Percentiles rank a stretch among this genome's conserved stretches.
phyloP scores from a whole-genome alignment of 2,113 vertebrate genomes.

The Neolamprologus sp. region DNA sequence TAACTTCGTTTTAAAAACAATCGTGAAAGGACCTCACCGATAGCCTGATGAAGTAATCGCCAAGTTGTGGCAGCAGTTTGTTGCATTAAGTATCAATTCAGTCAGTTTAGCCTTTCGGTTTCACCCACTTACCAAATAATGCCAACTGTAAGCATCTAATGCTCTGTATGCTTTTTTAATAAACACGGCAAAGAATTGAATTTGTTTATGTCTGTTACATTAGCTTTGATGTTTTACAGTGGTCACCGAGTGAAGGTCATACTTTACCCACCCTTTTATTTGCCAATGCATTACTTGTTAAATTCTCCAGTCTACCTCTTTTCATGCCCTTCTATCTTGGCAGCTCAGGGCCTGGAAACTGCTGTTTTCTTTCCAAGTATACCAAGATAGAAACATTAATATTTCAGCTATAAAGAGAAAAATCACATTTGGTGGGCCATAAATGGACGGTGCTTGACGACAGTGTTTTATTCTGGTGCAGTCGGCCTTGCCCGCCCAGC shows the following conservation, averaged over 20 bases:
- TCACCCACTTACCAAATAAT: neutral
- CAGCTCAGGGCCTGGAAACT: conserved; percentile 16
- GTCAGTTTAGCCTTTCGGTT: neutral
- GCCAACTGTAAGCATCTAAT: neutral
- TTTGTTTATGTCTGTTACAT: neutral
- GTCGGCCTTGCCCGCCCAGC: conserved; percentile 12
- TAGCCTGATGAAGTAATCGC: neutral
- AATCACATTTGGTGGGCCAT: conserved; percentile 43
- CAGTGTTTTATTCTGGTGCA: conserved; percentile 33
- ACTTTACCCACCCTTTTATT: neutral
- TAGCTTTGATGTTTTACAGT: neutral
- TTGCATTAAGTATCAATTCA: neutral
- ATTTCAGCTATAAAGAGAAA: conserved; percentile 54
- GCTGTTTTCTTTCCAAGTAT: conserved; percentile 37
- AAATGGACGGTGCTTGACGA: conserved; percentile 27
- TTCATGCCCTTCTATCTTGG: neutral
- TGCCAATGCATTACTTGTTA: conserved; percentile 3
- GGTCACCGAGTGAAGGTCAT: conserved; percentile 3
- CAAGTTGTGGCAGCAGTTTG: neutral
- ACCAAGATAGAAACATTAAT: conserved; percentile 53
- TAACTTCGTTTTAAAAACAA: neutral
- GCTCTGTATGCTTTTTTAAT: neutral
- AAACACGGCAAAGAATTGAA: neutral
- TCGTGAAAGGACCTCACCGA: neutral
- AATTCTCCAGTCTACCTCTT: neutral